Base-by-base conservation (phyloP, 2,797 vertebrate genomes). In the Aldrovandia affinis region DNA sequence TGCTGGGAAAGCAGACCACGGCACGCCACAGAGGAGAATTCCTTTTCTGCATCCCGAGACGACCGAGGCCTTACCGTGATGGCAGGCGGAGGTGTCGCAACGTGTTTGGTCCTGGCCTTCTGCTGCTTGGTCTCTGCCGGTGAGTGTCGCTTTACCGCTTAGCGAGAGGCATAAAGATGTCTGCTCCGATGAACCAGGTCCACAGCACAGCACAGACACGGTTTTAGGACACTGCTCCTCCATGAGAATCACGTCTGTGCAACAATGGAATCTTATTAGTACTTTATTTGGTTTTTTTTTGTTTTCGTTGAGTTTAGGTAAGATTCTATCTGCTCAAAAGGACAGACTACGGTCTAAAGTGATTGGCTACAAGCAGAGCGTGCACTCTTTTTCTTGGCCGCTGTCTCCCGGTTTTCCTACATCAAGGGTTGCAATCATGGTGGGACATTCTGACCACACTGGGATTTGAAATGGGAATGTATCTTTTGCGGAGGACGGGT, bases 101-200 rank as follows among this genome's bases (percentile, higher is more conserved):
- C 86, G 10, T 33, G 90, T 80, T 75, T 95, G 33, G 88, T 96
- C 25, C 89, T 95, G 25, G 84, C 91, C 52, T 80, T 93, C 61
- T 92, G 88, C 86, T 90, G 86, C 89, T 73, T 91, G 81, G 87
- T 89, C 73, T 91, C 89, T 88, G 93, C 94, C 93, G 95, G 96
- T 96, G 93, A 87, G 93, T 88, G 78, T 50, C 77, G 3, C 87
- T 22, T 86, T 81, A 47, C 42, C 82, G 9, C 59, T 83, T 47
- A 6, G 10, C 30, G n/a, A 36, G 79, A 33, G 8, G 18, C 18
- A 73, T 15, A 42, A 73, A 73, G 18, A 39, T 39, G 36, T 39
- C 68, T 39, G 36, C 33, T 36, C 68, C 68, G 39, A 39, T 36
- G 68, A 57, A 77, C 6, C n/a, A 10, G 54, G 54, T n/a, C 54